These are phyloP conservation scores for Panthera uncia DNA, from an alignment of 2,113 vertebrate genomes.

Conservation along the genomic window DNA sequence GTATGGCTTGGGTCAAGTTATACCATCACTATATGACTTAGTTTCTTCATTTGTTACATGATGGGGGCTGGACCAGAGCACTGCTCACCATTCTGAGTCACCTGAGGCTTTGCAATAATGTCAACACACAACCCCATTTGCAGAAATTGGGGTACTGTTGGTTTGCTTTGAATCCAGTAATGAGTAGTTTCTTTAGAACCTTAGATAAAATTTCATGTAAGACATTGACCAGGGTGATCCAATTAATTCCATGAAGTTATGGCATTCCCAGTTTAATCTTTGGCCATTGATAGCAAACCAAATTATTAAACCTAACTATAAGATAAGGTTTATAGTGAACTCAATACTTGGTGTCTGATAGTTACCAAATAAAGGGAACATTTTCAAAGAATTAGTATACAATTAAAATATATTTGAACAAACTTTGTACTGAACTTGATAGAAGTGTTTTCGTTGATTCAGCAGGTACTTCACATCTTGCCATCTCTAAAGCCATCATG, in stretches of 20 bases:
- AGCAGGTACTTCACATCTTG: background rate
- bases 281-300: background rate
- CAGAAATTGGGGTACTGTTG: background rate
- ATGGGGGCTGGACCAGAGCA: background rate
- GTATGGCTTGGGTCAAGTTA: background rate
- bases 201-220: background rate
- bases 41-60: background rate
- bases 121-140: background rate
- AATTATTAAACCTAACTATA: background rate
- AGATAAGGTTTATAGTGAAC: background rate
- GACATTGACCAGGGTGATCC: background rate
- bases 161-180: background rate
- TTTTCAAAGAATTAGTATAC: background rate
- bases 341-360: background rate
- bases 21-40: background rate
- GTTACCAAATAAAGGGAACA: background rate
- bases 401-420: background rate
- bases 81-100: background rate
- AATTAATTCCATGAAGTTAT: background rate
- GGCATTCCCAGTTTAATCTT: background rate
- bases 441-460: background rate
- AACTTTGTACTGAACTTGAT: background rate
- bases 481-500: background rate
- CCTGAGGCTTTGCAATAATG: background rate
- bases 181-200: background rate